These are phyloP conservation scores for Idris sp. DNA, from an alignment of 1,140 invertebrate species.

Conservation along the genomic window DNA sequence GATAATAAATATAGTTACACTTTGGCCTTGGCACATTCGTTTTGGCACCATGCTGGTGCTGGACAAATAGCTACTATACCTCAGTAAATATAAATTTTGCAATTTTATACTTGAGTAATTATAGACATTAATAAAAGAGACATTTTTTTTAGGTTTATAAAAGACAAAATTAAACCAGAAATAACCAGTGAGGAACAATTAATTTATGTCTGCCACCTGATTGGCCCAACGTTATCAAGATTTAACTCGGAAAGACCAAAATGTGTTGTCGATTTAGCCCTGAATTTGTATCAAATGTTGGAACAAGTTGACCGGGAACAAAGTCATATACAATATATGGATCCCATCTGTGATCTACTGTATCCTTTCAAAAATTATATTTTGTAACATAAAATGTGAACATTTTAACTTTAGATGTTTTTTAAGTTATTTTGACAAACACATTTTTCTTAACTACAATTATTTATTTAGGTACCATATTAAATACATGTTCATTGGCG, in stretches of 20 bases:
- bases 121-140: too few relatives aligned
- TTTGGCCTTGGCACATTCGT: conserved; percentile 90
- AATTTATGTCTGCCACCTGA: conserved; percentile 93
- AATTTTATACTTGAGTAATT: too few relatives aligned
- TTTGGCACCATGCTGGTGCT: conserved; percentile 90
- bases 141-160: conserved; percentile 84
- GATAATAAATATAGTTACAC: conserved; percentile 92
- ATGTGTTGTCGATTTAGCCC: conserved; percentile 91
- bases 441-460: conserved; percentile 75
- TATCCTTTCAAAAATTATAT: conserved; percentile 86
- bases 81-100: conserved; percentile 78
- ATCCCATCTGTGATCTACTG: conserved; percentile 95
- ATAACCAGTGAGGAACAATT: conserved; percentile 94
- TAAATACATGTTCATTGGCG: conserved; percentile 98
- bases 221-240: conserved; percentile 92
- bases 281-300: conserved; percentile 92
- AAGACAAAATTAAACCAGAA: conserved; percentile 88
- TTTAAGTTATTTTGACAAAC: too few relatives aligned
- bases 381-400: too few relatives aligned
- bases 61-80: conserved; percentile 88
- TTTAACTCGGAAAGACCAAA: conserved; percentile 80
- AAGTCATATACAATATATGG: conserved; percentile 88
- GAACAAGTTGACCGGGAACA: conserved; percentile 92
- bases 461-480: conserved; percentile 83
- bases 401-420: too few relatives aligned